These are phyloP conservation scores for Pachyramphus minor DNA, from an alignment of 2,113 vertebrate species.

Conservation along the genomic window DNA sequence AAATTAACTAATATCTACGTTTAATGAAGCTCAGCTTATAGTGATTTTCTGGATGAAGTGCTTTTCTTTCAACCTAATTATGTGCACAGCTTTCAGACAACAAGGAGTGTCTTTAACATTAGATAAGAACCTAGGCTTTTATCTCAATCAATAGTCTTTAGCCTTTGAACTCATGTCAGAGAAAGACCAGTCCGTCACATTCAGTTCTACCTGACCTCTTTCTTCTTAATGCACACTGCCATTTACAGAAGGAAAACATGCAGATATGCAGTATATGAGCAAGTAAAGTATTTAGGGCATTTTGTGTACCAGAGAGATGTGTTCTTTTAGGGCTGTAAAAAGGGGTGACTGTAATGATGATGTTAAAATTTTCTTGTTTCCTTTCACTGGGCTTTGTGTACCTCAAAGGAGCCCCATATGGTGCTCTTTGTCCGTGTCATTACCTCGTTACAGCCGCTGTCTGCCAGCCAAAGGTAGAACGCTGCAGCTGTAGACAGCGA, in stretches of 20 bases:
- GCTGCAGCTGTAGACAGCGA: conserved; percentile 92
- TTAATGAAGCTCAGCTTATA: conserved; percentile 75
- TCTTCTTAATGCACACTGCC: conserved; percentile 73
- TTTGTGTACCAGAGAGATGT: conserved; percentile 13
- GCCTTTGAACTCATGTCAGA: conserved; percentile 81
- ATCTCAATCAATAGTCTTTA: conserved; percentile 87
- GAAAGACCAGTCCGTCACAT: conserved; percentile 75
- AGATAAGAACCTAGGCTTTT: conserved; percentile 83
- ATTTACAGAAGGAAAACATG: conserved; percentile 73
- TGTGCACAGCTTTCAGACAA: conserved; percentile 77
- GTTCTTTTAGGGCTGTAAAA: conserved; percentile 74
- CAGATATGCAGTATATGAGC: conserved; percentile 14
- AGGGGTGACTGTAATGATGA: conserved; percentile 88
- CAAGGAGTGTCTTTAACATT: conserved; percentile 81
- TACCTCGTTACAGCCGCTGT: conserved; percentile 99
- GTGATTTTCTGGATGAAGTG: conserved; percentile 73
- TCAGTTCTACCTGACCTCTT: conserved; percentile 79
- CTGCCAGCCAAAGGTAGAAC: conserved; percentile 91
- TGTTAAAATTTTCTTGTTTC: conserved; percentile 88
- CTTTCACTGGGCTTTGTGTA: conserved; percentile 86
- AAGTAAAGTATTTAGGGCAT: conserved; percentile 48
- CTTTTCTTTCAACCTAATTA: conserved; percentile 77
- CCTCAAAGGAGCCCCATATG: conserved; percentile 96
- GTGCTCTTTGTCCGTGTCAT: conserved; percentile 99
- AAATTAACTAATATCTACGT: conserved; percentile 76